Evolutionary conservation across 2,797 vertebrate genomes (phyloP), one percentile per base, ranked within the genome.

Genomic region (Pteropus rufus): DNA sequence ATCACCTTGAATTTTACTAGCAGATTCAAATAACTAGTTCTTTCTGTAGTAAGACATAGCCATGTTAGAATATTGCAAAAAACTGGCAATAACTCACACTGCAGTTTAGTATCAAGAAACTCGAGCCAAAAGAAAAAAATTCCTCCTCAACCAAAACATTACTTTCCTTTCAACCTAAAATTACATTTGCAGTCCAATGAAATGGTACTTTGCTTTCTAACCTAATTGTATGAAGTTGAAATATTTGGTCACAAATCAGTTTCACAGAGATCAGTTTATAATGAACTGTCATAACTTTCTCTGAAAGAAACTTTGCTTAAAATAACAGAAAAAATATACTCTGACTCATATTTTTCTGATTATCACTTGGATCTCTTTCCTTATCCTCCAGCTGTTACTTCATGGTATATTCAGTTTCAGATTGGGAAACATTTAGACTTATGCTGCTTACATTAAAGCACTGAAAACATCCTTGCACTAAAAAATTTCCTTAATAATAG

Each of bases 291-390:
- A 62, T 1, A 5, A 73, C 69, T 72, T 58, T 75, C 73, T 94
- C 52, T 72, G 58, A 67, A 88, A 93, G 60, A 89, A 34, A 5
- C 8, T 95, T 86, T 81, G n/a, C 46, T 80, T 80, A 8, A 94
- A 86, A 75, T 72, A 93, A 91, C 79, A 77, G 36, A 79, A 65
- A 97, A 95, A 95, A 72, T 64, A 65, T 31, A 89, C 65, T 90
- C 23, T 41, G 70, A 98, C 98, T 99, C 98, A 99, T 98, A 36
- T 93, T 98, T 75, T 98, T 97, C 97, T 98, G 98, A 97, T 98
- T 98, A 94, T 98, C 94, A 90, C 62, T 89, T 52, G 98, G 97
- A 87, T 99, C 98, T 73, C 97, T 96, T 92, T 98, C 98, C 97
- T 98, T 97, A 95, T 99, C 98, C 65, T 99, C 98, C 97, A 65